These are phyloP conservation scores for Phortica variegata DNA, from an alignment of 1,140 invertebrate species.

Conservation along the genomic window DNA sequence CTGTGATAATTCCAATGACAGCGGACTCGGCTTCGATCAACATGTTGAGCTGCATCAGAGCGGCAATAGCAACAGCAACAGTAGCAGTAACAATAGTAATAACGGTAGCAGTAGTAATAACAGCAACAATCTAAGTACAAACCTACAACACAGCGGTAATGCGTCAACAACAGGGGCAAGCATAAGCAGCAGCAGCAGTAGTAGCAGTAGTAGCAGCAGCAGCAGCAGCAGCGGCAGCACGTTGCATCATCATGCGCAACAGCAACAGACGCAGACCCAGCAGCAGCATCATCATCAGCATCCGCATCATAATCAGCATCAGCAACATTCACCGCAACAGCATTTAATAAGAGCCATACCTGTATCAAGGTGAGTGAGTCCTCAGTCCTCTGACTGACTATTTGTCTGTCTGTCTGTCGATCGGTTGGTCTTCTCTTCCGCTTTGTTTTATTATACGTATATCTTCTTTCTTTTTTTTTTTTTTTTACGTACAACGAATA, in stretches of 20 bases:
- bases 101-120: slow-evolving; percentile 10
- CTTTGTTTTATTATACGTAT: too few species aligned
- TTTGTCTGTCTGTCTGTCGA: slow-evolving; percentile 10
- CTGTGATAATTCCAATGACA: slow-evolving; percentile 83
- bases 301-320: slow-evolving; percentile 27
- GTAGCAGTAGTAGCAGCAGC: slow-evolving; percentile 33
- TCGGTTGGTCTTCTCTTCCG: too few species aligned
- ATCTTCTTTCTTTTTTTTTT: too few species aligned
- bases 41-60: slow-evolving; percentile 46
- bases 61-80: slow-evolving; percentile 1
- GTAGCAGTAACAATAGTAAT: slow-evolving; percentile 4
- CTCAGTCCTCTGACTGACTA: too few species aligned
- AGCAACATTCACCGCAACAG: slow-evolving; percentile 46
- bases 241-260: slow-evolving; percentile 37
- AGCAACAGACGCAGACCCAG: slow-evolving; percentile 32
- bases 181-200: slow-evolving; percentile 25
- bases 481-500: too few species aligned
- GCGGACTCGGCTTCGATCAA: slow-evolving; percentile 76
- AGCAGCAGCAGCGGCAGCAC: slow-evolving; percentile 34
- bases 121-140: slow-evolving; percentile 13
- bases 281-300: slow-evolving; percentile 25
- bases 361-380: slow-evolving; percentile 42
- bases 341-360: slow-evolving; percentile 54
- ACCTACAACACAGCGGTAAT: slow-evolving; percentile 30
- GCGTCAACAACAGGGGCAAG: too few species aligned